Conservation (phyloP, 2,113 vertebrate species). For the Notothenia coriiceps region DNA sequence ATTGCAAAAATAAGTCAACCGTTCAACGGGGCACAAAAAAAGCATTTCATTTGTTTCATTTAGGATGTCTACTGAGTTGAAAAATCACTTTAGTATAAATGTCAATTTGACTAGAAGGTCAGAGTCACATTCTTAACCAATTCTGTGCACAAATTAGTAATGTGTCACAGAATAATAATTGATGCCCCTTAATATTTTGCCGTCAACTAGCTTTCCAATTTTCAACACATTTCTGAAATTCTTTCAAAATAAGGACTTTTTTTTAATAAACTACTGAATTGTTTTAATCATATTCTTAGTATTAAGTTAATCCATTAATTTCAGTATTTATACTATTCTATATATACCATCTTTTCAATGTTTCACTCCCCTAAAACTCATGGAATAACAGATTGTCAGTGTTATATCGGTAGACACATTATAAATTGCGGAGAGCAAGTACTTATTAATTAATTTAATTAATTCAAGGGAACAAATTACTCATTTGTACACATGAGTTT, state of each 20-base stretch:
- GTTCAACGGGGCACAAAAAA: constrained; percentile 44
- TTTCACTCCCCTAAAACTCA: background rate
- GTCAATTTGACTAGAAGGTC: constrained; percentile 25
- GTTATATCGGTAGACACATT: background rate
- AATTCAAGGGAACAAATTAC: constrained; percentile 28
- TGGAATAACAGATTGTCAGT: background rate
- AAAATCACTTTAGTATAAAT: constrained; percentile 52
- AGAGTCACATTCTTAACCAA: background rate
- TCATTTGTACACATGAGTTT: constrained; percentile 12
- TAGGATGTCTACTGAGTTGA: constrained; percentile 39
- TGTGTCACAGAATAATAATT: constrained; percentile 3
- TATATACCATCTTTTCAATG: background rate
- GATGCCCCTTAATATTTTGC: background rate
- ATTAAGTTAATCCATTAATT: background rate
- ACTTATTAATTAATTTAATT: background rate
- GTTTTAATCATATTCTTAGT: background rate
- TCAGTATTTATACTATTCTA: no score
- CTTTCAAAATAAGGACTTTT: background rate
- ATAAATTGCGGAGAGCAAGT: background rate
- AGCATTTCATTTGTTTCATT: constrained; percentile 62
- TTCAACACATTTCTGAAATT: background rate
- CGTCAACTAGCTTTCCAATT: background rate
- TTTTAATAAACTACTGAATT: background rate
- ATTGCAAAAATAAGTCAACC: constrained; percentile 61
- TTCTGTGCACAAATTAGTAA: constrained; percentile 6